phyloP scores from a whole-genome alignment of 2,888 invertebrate genomes.

The Lumbricus terrestris region DNA sequence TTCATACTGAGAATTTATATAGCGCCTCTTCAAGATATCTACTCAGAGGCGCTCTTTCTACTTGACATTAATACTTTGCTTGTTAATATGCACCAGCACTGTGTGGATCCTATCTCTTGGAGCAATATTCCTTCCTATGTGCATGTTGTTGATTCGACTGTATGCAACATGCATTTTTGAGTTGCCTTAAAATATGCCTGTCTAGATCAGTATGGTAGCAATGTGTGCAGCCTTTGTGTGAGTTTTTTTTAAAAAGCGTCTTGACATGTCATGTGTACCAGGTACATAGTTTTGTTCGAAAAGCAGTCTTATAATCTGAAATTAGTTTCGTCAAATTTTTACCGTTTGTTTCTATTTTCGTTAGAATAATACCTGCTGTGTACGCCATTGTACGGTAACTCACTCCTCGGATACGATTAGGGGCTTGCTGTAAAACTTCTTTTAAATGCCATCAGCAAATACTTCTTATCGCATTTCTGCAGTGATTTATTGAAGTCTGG shows the following conservation, averaged over 20 bases:
- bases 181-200: neutral
- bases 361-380: neutral
- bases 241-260: neutral
- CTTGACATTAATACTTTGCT: neutral
- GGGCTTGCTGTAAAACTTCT: neutral
- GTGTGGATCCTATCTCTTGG: neutral
- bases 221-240: neutral
- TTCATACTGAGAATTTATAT: too few species aligned
- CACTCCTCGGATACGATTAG: neutral
- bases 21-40: too few species aligned
- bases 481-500: neutral
- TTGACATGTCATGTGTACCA: too few species aligned
- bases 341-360: neutral
- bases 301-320: neutral
- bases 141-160: neutral
- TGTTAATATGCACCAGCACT: neutral
- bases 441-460: neutral
- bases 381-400: neutral
- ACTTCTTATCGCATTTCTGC: neutral
- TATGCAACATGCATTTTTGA: neutral
- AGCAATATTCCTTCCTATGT: neutral
- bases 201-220: neutral
- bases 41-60: too few species aligned
- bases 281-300: neutral
- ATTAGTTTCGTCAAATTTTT: neutral